These are phyloP conservation scores for Spilarctia lutea DNA, from an alignment of 2,888 invertebrate species.

Conservation along the genomic window DNA sequence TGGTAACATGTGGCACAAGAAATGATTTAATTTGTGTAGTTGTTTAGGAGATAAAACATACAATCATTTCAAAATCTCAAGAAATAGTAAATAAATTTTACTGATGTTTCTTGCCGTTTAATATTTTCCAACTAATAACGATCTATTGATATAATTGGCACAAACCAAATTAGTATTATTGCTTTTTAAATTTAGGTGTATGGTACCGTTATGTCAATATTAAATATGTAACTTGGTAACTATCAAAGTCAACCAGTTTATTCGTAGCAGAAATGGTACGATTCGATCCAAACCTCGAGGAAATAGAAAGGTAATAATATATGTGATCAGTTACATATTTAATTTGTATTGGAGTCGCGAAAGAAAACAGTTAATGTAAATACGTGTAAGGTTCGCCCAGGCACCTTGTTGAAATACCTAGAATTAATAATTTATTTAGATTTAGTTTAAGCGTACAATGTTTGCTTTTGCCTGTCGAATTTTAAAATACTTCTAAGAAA, in stretches of 20 bases:
- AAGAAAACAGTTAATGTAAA: neutral
- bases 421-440: conserved; percentile 6
- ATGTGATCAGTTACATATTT: neutral
- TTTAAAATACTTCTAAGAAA: conserved; percentile 3
- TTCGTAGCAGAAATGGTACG: too few species aligned
- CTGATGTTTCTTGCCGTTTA: neutral
- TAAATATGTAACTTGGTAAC: neutral
- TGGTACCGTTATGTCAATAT: neutral
- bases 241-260: neutral
- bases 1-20: neutral
- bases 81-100: neutral
- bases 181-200: neutral
- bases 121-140: neutral
- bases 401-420: neutral
- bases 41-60: neutral
- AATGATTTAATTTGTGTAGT: neutral
- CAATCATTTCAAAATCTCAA: neutral
- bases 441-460: neutral
- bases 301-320: neutral
- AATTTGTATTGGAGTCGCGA: neutral
- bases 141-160: neutral
- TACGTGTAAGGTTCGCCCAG: neutral
- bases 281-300: neutral
- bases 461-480: neutral
- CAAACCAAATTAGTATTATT: conserved; percentile 1